Evolutionary conservation across 2,797 vertebrate genomes (phyloP), one percentile per base, ranked within the genome.

Genomic region (Gambusia yucatana): DNA sequence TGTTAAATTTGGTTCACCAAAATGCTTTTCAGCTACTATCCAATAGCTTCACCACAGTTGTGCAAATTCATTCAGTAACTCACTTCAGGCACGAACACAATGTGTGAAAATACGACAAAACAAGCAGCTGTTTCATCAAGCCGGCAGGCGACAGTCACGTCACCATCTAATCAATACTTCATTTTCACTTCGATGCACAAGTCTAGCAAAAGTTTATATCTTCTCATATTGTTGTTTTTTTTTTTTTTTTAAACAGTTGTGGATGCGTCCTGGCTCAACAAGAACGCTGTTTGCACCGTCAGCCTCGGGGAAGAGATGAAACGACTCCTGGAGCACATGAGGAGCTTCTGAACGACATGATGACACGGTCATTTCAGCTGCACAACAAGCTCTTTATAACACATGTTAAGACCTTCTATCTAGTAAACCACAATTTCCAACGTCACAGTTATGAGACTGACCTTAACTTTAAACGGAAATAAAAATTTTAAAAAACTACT

Each of bases 311-410:
- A 82, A 88, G 83, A 48, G 63, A 81, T 81, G 77, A 78, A 78
- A 86, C 50, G 80, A 84, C 73, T 84, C 83, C 84, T 74, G 0
- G 25, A 86, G 82, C 80, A 71, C 87, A 90, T 3, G 79, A 91
- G 79, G 65, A 80, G 82, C 72, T 78, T 73, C 50, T 30, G 13
- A 89, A 84, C 41, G 41, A 87, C 83, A 83, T 71, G 81, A 91
- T 79, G 72, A 85, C 72, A 81, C 63, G 6, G 78, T 48, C 73
- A 46, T 85, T 82, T 8, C 75, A 79, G 82, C 72, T 78, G 67
- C 75, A 75, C 79, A 71, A 79, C 75, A 81, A 73, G 72, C 72
- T 1, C 41, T 50, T 78, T 76, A 77, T 77, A 79, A 79, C 84
- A 77, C 55, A 16, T n/a, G 25, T 28, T 22, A 16, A n/a, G 44